Evolutionary conservation across 2,888 invertebrate species (phyloP).

Genomic region (Saturnia japonica): DNA sequence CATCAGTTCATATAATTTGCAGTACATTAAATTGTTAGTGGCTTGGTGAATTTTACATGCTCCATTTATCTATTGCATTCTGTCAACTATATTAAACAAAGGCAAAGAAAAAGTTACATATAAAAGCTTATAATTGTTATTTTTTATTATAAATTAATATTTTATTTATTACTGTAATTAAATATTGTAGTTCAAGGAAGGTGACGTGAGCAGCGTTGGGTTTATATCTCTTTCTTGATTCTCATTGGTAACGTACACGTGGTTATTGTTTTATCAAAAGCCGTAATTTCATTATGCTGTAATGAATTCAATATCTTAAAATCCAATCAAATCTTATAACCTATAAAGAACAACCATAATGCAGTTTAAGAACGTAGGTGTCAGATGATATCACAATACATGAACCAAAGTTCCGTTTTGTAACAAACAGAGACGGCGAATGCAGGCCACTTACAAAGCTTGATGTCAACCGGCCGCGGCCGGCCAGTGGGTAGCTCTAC

Average conservation of each 20-base stretch:
- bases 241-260: not conserved
- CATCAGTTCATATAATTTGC: no score
- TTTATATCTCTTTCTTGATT: not conserved
- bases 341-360: not conserved
- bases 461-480: not conserved
- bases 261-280: not conserved
- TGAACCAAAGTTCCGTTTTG: not conserved
- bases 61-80: no score
- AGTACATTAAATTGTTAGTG: no score
- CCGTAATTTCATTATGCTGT: not conserved
- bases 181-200: no score
- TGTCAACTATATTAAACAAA: no score
- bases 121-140: no score
- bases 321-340: not conserved
- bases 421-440: conserved; percentile 20
- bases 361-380: conserved; percentile 3
- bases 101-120: no score
- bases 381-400: not conserved
- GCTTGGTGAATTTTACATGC: no score
- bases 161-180: no score
- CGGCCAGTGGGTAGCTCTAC: not conserved
- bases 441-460: conserved; percentile 7
- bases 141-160: no score
- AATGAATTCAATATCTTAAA: not conserved
- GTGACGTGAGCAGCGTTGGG: no score